These are phyloP conservation scores for Etheostoma spectabile DNA, from an alignment of 2,113 vertebrate genomes.

Conservation along the genomic window DNA sequence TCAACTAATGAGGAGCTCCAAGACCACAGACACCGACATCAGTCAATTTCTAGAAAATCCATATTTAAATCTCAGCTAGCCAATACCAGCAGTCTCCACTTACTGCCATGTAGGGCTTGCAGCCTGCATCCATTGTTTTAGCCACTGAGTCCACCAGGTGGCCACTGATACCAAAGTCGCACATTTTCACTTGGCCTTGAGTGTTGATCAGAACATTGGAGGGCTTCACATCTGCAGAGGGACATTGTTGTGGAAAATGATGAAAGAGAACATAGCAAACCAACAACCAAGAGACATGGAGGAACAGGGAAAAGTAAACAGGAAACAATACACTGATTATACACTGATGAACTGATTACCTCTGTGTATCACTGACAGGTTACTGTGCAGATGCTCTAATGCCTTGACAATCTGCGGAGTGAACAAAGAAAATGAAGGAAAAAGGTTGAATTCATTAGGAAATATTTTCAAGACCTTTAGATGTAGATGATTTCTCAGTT, in stretches of 20 bases:
- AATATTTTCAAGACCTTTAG: not conserved
- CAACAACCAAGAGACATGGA: not conserved
- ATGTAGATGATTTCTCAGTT: not conserved
- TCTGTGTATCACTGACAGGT: conserved; percentile 98
- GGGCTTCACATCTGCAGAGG: conserved; percentile 94
- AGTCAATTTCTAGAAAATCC: not conserved
- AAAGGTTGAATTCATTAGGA: not conserved
- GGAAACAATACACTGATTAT: not conserved
- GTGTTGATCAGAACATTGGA: conserved; percentile 98
- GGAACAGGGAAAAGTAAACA: not conserved
- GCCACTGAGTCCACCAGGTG: conserved; percentile 98
- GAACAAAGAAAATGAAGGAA: conserved; percentile 34
- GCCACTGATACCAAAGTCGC: conserved; percentile 98
- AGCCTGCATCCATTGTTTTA: conserved; percentile 98
- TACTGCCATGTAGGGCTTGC: conserved; percentile 99
- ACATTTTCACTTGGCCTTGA: conserved; percentile 99
- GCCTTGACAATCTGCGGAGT: conserved; percentile 95
- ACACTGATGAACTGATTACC: conserved; percentile 83
- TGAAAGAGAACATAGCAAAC: conserved; percentile 15
- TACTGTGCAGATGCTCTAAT: conserved; percentile 97
- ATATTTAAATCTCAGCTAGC: not conserved
- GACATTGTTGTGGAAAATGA: not conserved
- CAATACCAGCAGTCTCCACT: conserved; percentile 58
- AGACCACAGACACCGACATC: not conserved
- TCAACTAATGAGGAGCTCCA: not conserved